These are phyloP conservation scores for Cephus sareptanus DNA, from an alignment of 2,888 invertebrate species.

Conservation along the genomic window DNA sequence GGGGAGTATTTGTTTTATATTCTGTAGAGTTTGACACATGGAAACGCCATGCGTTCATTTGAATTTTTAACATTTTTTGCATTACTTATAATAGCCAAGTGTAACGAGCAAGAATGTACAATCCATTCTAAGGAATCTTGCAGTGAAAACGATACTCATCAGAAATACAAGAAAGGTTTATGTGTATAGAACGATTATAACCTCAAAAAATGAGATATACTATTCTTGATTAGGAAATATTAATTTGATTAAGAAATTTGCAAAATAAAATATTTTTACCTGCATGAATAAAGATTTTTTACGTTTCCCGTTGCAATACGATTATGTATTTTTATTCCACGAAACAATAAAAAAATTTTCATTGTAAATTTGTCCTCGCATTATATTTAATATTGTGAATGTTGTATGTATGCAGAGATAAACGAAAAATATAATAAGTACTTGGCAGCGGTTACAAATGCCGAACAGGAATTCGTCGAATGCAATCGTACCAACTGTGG, in stretches of 20 bases:
- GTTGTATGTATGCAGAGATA: conserved; percentile 62
- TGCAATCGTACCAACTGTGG: conserved; percentile 73
- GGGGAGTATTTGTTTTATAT: background rate
- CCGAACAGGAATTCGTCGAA: conserved; percentile 67
- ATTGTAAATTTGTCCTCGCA: background rate
- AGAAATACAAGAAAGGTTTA: conserved; percentile 30
- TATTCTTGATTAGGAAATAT: background rate
- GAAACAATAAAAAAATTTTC: background rate
- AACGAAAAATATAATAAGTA: conserved; percentile 67
- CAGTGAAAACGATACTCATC: conserved; percentile 8
- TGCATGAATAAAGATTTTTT: background rate
- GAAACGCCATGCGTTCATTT: background rate
- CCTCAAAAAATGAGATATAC: background rate
- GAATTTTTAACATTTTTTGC: background rate
- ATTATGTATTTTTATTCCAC: background rate
- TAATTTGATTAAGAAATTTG: background rate
- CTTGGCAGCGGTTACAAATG: conserved; percentile 67
- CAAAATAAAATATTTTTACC: conserved; percentile 2
- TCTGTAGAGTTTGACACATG: background rate
- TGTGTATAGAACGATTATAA: conserved; percentile 19
- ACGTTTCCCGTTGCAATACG: background rate
- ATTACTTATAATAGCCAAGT: background rate
- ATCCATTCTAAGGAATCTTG: conserved; percentile 25
- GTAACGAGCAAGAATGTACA: conserved; percentile 33
- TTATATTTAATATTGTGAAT: background rate